Evolutionary conservation across 1,140 invertebrate species (phyloP).

Genomic region (Pseudomyrmex pallidus): DNA sequence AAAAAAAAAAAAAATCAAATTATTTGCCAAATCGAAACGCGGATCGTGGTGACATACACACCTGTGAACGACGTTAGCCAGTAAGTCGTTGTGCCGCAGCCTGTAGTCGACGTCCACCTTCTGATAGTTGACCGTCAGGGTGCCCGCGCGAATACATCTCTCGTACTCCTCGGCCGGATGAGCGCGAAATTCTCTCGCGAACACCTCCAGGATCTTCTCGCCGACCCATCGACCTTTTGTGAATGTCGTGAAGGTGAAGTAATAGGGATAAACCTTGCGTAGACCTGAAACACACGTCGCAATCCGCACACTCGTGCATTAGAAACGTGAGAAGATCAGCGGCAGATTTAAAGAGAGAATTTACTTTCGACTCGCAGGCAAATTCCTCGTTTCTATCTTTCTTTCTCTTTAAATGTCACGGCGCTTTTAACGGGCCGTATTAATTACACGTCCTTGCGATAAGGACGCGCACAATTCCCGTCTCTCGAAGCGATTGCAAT

Average conservation of each 20-base stretch:
- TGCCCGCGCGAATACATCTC: conserved; percentile 95
- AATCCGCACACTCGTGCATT: too few relatives aligned
- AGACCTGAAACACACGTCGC: conserved; percentile 88
- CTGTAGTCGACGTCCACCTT: conserved; percentile 96
- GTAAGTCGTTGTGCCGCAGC: conserved; percentile 96
- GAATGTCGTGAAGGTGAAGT: conserved; percentile 98
- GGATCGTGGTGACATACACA: conserved; percentile 79
- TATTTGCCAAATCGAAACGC: too few relatives aligned
- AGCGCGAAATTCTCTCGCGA: conserved; percentile 96
- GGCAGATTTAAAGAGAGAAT: conserved; percentile 10
- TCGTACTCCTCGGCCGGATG: conserved; percentile 97
- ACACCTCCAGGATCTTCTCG: conserved; percentile 97
- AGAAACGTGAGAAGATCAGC: not conserved
- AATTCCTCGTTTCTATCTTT: not conserved
- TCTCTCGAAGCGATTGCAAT: conserved; percentile 10
- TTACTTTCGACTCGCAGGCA: conserved; percentile 18
- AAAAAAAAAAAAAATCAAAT: too few relatives aligned
- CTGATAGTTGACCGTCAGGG: conserved; percentile 97
- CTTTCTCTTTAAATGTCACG: conserved; percentile 44
- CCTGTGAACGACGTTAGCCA: conserved; percentile 98
- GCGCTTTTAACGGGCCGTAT: conserved; percentile 24
- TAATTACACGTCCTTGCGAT: conserved; percentile 20
- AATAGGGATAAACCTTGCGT: conserved; percentile 99
- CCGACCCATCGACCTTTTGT: conserved; percentile 99
- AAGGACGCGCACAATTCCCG: conserved; percentile 12